These are phyloP conservation scores for Lepeophtheirus nordmannii DNA, from an alignment of 2,888 invertebrate genomes.

Conservation along the genomic window DNA sequence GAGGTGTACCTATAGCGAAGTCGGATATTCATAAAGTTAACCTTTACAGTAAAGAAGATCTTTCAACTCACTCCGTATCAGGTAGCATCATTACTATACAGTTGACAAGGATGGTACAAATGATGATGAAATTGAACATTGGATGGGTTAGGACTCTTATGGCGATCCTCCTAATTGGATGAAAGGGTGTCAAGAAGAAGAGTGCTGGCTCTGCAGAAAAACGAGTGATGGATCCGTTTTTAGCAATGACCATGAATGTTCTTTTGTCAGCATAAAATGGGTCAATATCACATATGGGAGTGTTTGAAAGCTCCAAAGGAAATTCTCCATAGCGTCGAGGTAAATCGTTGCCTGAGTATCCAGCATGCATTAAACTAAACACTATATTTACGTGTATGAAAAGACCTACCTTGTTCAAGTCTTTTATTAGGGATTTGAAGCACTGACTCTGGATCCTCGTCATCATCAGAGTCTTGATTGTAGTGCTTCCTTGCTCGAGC, in stretches of 20 bases:
- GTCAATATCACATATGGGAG: conserved; percentile 22
- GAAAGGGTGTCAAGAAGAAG: conserved; percentile 19
- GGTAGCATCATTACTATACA: conserved; percentile 18
- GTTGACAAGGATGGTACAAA: conserved; percentile 22
- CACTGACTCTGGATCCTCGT: conserved; percentile 7
- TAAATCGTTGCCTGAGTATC: conserved; percentile 11
- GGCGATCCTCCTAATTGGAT: conserved; percentile 20
- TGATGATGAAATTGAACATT: conserved; percentile 16
- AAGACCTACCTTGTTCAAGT: conserved; percentile 1
- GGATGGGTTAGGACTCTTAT: conserved; percentile 11
- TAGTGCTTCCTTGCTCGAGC: conserved; percentile 21
- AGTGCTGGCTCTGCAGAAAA: conserved; percentile 20
- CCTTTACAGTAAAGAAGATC: neutral
- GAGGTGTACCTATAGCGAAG: conserved; percentile 45
- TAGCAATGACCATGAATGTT: conserved; percentile 22
- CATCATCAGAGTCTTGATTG: conserved; percentile 16
- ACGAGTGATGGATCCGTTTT: conserved; percentile 10
- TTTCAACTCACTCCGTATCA: conserved; percentile 8
- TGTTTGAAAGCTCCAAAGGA: conserved; percentile 12
- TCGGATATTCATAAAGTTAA: neutral
- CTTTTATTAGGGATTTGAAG: neutral
- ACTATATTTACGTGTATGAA: neutral
- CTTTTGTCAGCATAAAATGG: conserved; percentile 11
- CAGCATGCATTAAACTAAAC: neutral
- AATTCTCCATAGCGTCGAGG: conserved; percentile 22